Evolutionary conservation across 2,888 invertebrate species (phyloP), one percentile per base, ranked within the genome.

Genomic region (Campaea margaritaria): DNA sequence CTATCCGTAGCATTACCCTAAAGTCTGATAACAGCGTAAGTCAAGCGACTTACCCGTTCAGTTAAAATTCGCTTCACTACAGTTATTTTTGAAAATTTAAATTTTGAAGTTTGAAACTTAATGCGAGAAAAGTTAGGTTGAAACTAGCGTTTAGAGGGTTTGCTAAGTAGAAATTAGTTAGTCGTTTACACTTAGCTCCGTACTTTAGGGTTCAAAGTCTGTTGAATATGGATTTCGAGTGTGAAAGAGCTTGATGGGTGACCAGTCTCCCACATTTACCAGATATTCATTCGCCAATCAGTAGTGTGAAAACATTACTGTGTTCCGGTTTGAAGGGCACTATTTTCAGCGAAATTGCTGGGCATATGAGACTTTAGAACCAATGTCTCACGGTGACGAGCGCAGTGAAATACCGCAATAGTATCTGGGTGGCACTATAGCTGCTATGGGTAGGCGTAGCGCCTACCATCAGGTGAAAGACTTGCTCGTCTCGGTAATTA

Each of bases 21-120:
- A 8, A 47, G n/a, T 21, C 21, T 21, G 5, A 3, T 21, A n/a
- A n/a, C 21, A 3, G 21, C 5, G 21, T 52, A 53, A 62, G 58
- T 48, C 51, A 50, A 45, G 52, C 12, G 44, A 46, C 56, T 60
- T 57, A 53, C 58, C 38, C 36, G 41, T 34, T 34, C 56, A 54
- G 57, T 67, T 58, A 61, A 57, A 65, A 67, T 58, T 60, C 62
- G 42, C 43, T 58, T 54, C 49, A 47, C 55, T 47, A 36, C 41
- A 31, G 51, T 41, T 58, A 56, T 49, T 62, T 59, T 39, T 49
- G 44, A 38, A 55, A 49, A 49, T 56, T 49, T 48, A 43, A 54
- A 54, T 12, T 46, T 45, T 21, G 44, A 27, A 49, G 42, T 52
- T 58, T 39, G 34, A 56, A 59, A 52, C 51, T 62, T 42, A 47